Evolutionary conservation across 37 sponge, comb jelly and placozoan species (phyloP).

Genomic region (Hormiphora californensis): DNA sequence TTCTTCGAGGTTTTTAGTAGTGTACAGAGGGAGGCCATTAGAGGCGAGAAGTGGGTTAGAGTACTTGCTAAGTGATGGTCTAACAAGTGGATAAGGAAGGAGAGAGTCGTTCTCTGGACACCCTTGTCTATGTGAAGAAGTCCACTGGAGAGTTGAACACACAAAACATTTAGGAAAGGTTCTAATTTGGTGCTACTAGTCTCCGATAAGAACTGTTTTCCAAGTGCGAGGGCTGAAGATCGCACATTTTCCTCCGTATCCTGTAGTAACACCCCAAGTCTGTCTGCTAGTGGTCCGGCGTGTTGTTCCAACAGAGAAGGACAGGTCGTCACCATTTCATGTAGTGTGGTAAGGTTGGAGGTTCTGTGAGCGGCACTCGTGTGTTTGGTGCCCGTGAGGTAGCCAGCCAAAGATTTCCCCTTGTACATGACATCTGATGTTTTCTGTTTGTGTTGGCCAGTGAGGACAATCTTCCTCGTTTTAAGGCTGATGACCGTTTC

Average conservation of each 20-base stretch:
- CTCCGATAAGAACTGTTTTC: background rate
- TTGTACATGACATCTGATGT: background rate
- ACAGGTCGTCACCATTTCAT: conserved; percentile 14
- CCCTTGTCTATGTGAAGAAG: conserved; percentile 25
- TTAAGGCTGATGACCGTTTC: conserved; percentile 24
- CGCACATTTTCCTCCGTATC: conserved; percentile 30
- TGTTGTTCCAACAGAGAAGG: background rate
- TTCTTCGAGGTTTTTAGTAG: background rate
- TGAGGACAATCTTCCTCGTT: conserved; percentile 5
- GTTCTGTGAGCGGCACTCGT: conserved; percentile 9
- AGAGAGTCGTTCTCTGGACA: conserved; percentile 4
- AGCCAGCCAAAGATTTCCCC: background rate
- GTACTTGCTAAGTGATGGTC: background rate
- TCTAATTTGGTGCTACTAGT: background rate
- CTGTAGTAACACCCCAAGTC: background rate
- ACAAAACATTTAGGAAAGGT: conserved; percentile 1
- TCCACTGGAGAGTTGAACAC: conserved; percentile 25
- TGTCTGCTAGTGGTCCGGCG: conserved; percentile 6
- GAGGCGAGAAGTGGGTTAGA: background rate
- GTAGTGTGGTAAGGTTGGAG: background rate
- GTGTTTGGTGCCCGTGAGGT: conserved; percentile 17
- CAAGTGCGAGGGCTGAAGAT: background rate
- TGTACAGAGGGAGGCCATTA: conserved; percentile 14
- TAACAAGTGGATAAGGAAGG: background rate
- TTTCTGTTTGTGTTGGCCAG: background rate